A percentile compares a stretch with the other conserved stretches of the same genome.
Conservation (phyloP, 2,888 invertebrate species). For the Papilio demoleus region DNA sequence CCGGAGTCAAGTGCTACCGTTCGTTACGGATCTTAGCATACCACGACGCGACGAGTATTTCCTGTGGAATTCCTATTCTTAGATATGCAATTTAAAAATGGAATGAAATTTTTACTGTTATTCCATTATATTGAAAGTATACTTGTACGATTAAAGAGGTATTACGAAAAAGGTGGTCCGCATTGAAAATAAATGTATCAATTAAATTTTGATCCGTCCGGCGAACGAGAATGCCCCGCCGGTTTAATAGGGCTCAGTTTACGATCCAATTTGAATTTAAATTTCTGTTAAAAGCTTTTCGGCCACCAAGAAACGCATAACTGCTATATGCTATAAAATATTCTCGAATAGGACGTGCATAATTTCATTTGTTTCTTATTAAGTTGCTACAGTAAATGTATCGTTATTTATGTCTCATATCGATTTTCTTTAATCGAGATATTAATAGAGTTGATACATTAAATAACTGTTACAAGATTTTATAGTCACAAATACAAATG, state of each 20-base stretch:
- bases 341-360: slow-evolving; percentile 37
- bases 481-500: background rate
- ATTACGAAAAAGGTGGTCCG: slow-evolving; percentile 22
- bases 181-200: slow-evolving; percentile 39
- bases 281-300: slow-evolving; percentile 46
- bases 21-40: slow-evolving; percentile 55
- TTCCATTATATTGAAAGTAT: slow-evolving; percentile 15
- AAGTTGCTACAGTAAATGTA: slow-evolving; percentile 7
- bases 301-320: slow-evolving; percentile 43
- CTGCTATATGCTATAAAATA: slow-evolving; percentile 31
- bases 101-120: slow-evolving; percentile 8
- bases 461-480: background rate
- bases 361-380: slow-evolving; percentile 30
- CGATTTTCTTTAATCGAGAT: background rate
- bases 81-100: slow-evolving; percentile 29
- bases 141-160: slow-evolving; percentile 25
- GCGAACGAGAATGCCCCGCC: slow-evolving; percentile 54
- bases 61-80: slow-evolving; percentile 33
- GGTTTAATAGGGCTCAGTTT: slow-evolving; percentile 53
- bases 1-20: slow-evolving; percentile 60
- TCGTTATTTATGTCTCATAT: slow-evolving; percentile 4
- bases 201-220: slow-evolving; percentile 38
- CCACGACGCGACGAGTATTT: slow-evolving; percentile 47
- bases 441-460: background rate
- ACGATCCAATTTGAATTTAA: slow-evolving; percentile 54